These are phyloP conservation scores for Horisme vitalbata DNA, from an alignment of 2,888 invertebrate genomes.

Conservation along the genomic window DNA sequence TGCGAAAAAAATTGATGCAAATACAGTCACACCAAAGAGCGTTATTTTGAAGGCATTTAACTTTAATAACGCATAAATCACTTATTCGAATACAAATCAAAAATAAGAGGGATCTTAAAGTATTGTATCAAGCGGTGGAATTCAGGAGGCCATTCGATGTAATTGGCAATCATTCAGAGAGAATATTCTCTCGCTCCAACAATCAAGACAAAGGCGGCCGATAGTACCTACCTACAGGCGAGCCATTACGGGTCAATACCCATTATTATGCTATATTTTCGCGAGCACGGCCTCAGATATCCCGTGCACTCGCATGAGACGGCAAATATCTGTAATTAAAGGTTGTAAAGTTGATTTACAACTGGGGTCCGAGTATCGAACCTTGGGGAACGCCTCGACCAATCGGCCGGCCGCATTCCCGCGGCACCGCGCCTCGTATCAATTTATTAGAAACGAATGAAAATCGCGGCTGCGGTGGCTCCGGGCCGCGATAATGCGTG, in stretches of 20 bases:
- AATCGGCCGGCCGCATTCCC: slow-evolving; percentile 59
- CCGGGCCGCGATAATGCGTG: slow-evolving; percentile 66
- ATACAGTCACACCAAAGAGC: slow-evolving; percentile 38
- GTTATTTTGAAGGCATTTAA: slow-evolving; percentile 46
- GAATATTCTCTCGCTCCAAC: slow-evolving; percentile 75
- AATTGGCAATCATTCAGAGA: slow-evolving; percentile 82
- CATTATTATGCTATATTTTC: slow-evolving; percentile 83
- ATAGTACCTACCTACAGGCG: slow-evolving; percentile 80
- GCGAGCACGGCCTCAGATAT: slow-evolving; percentile 79
- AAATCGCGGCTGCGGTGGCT: slow-evolving; percentile 78
- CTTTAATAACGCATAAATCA: slow-evolving; percentile 76
- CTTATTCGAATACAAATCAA: slow-evolving; percentile 72
- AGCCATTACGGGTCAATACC: slow-evolving; percentile 81
- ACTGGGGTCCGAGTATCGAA: slow-evolving; percentile 72
- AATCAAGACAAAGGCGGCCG: slow-evolving; percentile 81
- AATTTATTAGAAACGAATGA: slow-evolving; percentile 82
- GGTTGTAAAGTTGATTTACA: slow-evolving; percentile 83
- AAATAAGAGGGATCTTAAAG: slow-evolving; percentile 61
- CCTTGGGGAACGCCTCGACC: slow-evolving; percentile 71
- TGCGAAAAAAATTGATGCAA: slow-evolving; percentile 22
- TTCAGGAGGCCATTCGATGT: slow-evolving; percentile 79
- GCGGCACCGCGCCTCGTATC: slow-evolving; percentile 68
- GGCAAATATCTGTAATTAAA: slow-evolving; percentile 83
- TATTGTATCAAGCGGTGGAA: slow-evolving; percentile 71
- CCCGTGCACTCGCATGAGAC: slow-evolving; percentile 77